Percentiles rank a stretch among this genome's conserved stretches.
phyloP scores from a whole-genome alignment of 2,888 invertebrate species.

The Melanostoma scalare region DNA sequence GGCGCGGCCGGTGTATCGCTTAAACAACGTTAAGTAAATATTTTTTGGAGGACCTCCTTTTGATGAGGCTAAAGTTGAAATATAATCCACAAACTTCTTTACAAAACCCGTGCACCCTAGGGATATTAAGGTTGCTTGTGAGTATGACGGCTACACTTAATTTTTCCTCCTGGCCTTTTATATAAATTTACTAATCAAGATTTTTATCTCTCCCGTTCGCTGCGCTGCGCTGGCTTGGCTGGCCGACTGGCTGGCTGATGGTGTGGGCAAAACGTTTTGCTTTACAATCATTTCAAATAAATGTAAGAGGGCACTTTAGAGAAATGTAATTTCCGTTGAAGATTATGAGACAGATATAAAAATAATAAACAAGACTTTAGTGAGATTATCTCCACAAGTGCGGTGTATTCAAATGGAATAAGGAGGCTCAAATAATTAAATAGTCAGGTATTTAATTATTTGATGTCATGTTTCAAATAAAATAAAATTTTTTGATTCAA shows the following conservation, averaged over 20 bases:
- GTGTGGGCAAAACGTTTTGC: conserved; percentile 29
- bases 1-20: no score
- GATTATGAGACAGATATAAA: conserved; percentile 46
- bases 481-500: no score
- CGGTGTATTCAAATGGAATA: not conserved
- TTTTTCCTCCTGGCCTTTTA: conserved; percentile 38
- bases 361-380: conserved; percentile 28
- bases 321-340: conserved; percentile 63
- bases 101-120: not conserved
- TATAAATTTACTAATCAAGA: conserved; percentile 57
- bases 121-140: conserved; percentile 9
- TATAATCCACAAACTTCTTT: no score
- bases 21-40: no score
- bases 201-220: conserved; percentile 1
- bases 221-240: no score
- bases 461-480: no score
- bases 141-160: conserved; percentile 26
- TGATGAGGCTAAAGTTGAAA: no score
- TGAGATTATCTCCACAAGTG: conserved; percentile 20
- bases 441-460: conserved; percentile 3
- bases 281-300: conserved; percentile 48
- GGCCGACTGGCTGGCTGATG: not conserved
- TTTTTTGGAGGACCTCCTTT: no score
- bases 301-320: conserved; percentile 53
- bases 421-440: conserved; percentile 6